phyloP scores from a whole-genome alignment of 2,113 vertebrate genomes.

The Saccopteryx bilineata region DNA sequence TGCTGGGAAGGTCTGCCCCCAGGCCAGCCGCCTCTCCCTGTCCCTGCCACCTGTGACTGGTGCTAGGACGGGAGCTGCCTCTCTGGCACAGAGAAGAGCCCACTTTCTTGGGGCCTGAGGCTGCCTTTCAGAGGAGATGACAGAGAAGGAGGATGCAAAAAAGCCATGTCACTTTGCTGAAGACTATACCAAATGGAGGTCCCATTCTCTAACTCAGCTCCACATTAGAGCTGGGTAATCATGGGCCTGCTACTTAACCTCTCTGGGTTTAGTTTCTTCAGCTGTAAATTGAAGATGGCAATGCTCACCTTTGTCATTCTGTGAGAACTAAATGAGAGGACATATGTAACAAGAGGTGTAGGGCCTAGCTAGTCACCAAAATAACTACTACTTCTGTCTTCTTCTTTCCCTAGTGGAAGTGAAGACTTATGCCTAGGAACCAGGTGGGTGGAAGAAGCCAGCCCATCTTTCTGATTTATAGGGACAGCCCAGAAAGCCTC shows the following conservation, averaged over 20 bases:
- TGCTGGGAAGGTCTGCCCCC: rapidly evolving
- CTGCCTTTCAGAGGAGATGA: not conserved
- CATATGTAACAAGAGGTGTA: rapidly evolving
- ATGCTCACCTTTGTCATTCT: not conserved
- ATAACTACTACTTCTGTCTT: not conserved
- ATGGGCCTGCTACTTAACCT: not conserved
- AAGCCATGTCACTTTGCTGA: not conserved
- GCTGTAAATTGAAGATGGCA: not conserved
- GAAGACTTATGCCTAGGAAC: not conserved
- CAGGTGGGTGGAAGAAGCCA: too few species aligned
- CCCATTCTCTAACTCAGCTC: not conserved
- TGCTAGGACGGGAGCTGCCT: too few species aligned
- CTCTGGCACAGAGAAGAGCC: too few species aligned
- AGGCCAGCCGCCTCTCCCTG: not conserved
- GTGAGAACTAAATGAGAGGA: not conserved
- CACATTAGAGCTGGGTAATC: not conserved
- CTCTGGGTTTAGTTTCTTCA: not conserved
- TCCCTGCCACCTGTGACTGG: not conserved
- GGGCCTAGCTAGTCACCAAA: not conserved
- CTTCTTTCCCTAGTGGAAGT: not conserved
- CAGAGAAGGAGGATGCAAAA: not conserved
- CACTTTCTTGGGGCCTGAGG: not conserved
- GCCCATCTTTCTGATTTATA: not conserved
- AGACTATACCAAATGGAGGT: rapidly evolving
- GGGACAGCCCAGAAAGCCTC: not conserved